These are phyloP conservation scores for Leptopilina syphax DNA, from an alignment of 2,888 invertebrate genomes.

Conservation along the genomic window DNA sequence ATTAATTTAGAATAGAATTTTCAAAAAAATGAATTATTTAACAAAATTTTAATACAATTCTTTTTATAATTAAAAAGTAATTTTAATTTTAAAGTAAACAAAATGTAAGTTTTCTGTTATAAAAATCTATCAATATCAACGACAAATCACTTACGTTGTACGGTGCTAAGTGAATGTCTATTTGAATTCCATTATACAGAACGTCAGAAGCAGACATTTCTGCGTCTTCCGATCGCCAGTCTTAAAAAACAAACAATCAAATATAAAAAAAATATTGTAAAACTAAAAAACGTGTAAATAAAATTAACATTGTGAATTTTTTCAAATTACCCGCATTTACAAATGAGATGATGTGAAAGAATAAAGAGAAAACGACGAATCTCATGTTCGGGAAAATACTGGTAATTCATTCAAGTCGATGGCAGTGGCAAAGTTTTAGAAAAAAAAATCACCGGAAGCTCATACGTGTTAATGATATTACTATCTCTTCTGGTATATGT, in stretches of 20 bases:
- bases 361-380: background rate
- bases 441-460: slow-evolving; percentile 24
- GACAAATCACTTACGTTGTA: slow-evolving; percentile 4
- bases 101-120: too few relatives aligned
- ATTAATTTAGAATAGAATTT: too few relatives aligned
- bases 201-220: background rate
- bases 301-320: background rate
- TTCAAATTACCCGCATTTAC: background rate
- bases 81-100: too few relatives aligned
- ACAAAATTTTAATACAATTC: too few relatives aligned
- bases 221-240: background rate
- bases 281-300: too few relatives aligned
- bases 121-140: too few relatives aligned
- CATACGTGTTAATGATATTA: slow-evolving; percentile 7
- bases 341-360: background rate
- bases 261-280: too few relatives aligned
- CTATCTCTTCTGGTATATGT: background rate
- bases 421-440: background rate
- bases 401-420: background rate
- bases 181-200: background rate
- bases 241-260: background rate
- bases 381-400: slow-evolving; percentile 23
- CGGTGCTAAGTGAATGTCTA: background rate
- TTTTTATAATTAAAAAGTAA: too few relatives aligned
- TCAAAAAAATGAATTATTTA: too few relatives aligned